Base-by-base conservation (phyloP, 1,140 invertebrate species). In the Drosophila leontia region DNA sequence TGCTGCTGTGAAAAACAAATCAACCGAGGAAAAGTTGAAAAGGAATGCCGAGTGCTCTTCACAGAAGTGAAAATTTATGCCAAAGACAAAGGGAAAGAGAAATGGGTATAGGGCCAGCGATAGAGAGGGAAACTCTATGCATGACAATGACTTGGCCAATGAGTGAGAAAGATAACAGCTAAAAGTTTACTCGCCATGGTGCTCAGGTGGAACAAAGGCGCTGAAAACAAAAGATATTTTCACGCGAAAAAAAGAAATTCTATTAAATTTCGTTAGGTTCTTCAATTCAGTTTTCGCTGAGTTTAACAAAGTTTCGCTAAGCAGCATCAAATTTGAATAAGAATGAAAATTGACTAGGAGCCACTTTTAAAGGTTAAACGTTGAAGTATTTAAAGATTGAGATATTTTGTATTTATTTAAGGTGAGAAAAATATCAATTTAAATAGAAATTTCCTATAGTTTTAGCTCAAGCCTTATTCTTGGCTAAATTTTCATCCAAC, bases 71-170 rank as follows among this genome's bases (percentile, higher is more conserved):
- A 74, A 69, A 78, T 77, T 77, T 77, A 78, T 78, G 63, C 75
- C 62, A 77, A 17, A 65, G 37, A 15, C 65, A 50, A 51, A 29
- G 35, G n/a, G 47, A 32, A 37, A 63, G 26, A 8, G 45, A 17
- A 41, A 39, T 17, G 50, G 13, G 35, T 9, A n/a, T 45, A 35
- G n/a, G 26, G 23, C 11, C 19, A 12, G 19, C 26, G 32, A 62
- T 39, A 35, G 45, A 42, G 41, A 61, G 63, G 32, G 48, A 78
- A 75, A 75, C 74, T 78, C 75, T 78, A 78, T 78, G 75, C 74
- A 78, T 78, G 75, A 78, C 75, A 78, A 78, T 78, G 75, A 78
- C 74, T 78, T 58, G 63, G 63, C 56, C 63, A 78, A 78, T 78
- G 56, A 78, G 75, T 60, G 51, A 69, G 56, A 60, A 68, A 77